Evolutionary conservation across 2,113 vertebrate genomes (phyloP).

Genomic region (Micronycteris hirsuta): DNA sequence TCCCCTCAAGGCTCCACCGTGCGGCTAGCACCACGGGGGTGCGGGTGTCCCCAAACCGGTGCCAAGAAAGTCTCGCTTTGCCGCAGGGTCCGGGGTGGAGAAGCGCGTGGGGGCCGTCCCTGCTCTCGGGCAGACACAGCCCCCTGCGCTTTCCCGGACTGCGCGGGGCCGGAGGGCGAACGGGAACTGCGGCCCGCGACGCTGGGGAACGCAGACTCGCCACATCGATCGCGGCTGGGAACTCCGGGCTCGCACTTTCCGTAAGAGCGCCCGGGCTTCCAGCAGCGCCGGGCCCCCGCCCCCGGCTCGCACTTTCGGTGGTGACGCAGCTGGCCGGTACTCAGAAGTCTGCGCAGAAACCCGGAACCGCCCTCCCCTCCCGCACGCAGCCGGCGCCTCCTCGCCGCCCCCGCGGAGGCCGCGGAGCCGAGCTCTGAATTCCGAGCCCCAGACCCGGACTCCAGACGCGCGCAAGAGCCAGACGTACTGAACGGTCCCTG

Average conservation of each 20-base stretch:
- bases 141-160: neutral
- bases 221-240: conserved; percentile 22
- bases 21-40: neutral
- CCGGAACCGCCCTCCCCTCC: neutral
- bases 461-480: accelerated
- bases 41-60: neutral
- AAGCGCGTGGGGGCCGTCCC: neutral
- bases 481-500: neutral
- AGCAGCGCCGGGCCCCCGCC: neutral
- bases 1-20: neutral
- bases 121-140: accelerated
- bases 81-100: neutral
- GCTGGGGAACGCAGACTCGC: neutral
- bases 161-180: neutral
- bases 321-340: neutral
- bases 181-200: neutral
- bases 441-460: neutral
- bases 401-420: neutral
- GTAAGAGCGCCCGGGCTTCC: conserved; percentile 37
- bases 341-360: neutral
- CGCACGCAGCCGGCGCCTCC: neutral
- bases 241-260: conserved; percentile 56
- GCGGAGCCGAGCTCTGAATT: neutral
- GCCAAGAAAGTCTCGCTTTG: neutral
- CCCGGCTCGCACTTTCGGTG: neutral